A percentile compares a stretch with the other conserved stretches of the same genome.
Conservation (phyloP, 2,797 vertebrate species). For the Malurus splendens region DNA sequence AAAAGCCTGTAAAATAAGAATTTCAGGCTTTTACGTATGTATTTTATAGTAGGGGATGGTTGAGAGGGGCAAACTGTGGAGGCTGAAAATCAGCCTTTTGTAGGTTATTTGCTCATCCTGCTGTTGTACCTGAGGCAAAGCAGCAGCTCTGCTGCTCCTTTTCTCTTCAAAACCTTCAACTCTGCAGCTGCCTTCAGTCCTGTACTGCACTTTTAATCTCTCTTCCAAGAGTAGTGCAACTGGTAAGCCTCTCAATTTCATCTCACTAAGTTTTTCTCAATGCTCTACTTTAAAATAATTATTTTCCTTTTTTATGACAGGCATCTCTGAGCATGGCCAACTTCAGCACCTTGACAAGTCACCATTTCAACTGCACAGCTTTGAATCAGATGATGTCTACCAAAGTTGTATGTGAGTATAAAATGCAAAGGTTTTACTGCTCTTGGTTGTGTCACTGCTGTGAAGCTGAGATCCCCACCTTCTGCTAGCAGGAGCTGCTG, state of each 20-base stretch:
- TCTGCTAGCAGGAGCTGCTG: not conserved
- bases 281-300: not conserved
- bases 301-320: not conserved
- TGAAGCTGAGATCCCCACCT: not conserved
- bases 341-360: not conserved
- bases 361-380: not conserved
- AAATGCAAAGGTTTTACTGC: not conserved
- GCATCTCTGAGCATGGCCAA: not conserved
- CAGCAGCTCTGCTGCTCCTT: not conserved
- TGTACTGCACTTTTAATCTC: not conserved
- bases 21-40: not conserved
- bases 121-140: not conserved
- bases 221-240: not conserved
- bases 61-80: not conserved
- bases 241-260: not conserved
- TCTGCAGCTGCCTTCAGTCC: not conserved
- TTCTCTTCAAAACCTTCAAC: not conserved
- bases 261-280: not conserved
- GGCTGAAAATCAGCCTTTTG: not conserved
- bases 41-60: not conserved
- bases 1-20: constrained; percentile 72
- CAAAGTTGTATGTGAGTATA: not conserved
- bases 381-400: not conserved
- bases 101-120: not conserved
- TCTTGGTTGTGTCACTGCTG: not conserved